A percentile compares a stretch with the other conserved stretches of the same genome.
Evolutionary conservation across 2,113 vertebrate genomes (phyloP).

Genomic region (Chlorodrepanis virens): DNA sequence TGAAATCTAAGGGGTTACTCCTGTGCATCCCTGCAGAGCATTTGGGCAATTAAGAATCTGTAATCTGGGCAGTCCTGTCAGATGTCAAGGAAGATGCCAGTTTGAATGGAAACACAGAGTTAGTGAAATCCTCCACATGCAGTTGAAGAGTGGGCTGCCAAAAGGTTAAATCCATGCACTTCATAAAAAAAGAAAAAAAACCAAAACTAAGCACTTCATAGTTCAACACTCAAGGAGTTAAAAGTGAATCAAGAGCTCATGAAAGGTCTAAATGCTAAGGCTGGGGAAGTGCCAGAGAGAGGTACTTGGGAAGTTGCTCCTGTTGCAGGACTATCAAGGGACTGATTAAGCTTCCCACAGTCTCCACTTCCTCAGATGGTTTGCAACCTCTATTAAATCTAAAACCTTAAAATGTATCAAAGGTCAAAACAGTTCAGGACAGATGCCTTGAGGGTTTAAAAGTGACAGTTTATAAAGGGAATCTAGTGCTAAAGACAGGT

Average conservation of each 20-base stretch:
- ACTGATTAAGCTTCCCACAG: constrained; percentile 31
- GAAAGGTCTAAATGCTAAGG: neutral
- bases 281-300: neutral
- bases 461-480: constrained; percentile 3
- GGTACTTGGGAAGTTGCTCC: neutral
- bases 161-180: neutral
- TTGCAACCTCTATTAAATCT: constrained; percentile 45
- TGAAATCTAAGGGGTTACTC: neutral
- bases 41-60: neutral
- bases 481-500: neutral
- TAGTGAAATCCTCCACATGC: neutral
- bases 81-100: neutral
- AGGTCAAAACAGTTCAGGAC: constrained; percentile 30
- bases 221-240: neutral
- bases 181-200: neutral
- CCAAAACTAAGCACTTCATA: neutral
- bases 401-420: constrained; percentile 48
- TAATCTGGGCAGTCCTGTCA: neutral
- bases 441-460: constrained; percentile 1
- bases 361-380: neutral
- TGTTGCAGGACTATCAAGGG: neutral
- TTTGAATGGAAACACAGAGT: neutral
- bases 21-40: neutral
- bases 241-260: constrained; percentile 14
- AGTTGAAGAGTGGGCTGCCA: neutral